Evolutionary conservation across 2,113 vertebrate genomes (phyloP).

Genomic region (Charina bottae): DNA sequence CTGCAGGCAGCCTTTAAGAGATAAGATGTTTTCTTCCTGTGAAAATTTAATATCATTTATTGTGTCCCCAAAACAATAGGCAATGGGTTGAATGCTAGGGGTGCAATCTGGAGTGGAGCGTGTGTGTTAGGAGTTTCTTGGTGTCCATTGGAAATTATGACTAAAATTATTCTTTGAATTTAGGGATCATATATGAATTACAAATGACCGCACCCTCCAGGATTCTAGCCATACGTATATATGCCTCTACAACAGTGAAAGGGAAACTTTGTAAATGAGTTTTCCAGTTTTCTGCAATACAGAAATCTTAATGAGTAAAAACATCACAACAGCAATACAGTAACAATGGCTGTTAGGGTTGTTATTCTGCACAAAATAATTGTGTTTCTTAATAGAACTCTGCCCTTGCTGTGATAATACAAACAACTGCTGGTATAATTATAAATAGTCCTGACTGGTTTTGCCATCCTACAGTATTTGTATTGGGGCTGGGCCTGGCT

Average conservation of each 20-base stretch:
- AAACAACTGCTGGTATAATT: background rate
- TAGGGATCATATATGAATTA: constrained; percentile 12
- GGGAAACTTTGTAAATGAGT: background rate
- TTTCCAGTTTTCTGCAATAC: background rate
- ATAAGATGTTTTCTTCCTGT: constrained; percentile 62
- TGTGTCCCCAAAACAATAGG: constrained; percentile 66
- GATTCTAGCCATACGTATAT: background rate
- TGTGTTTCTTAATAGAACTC: background rate
- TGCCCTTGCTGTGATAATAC: background rate
- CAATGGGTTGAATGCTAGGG: constrained; percentile 59
- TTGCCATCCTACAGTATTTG: background rate
- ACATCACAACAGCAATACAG: background rate
- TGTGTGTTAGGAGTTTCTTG: constrained; percentile 6
- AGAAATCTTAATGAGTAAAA: background rate
- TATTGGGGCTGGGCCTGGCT: background rate
- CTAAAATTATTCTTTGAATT: constrained; percentile 26
- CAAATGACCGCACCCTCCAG: background rate
- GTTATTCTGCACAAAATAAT: background rate
- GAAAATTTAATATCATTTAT: constrained; percentile 64
- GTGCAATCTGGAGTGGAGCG: background rate
- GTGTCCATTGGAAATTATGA: constrained; percentile 1
- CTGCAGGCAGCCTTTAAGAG: constrained; percentile 68
- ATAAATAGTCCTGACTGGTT: background rate
- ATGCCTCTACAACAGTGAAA: background rate
- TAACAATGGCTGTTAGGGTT: background rate